These are phyloP conservation scores for Gisinianus flammeolus DNA, from an alignment of 2,888 invertebrate genomes.

Conservation along the genomic window DNA sequence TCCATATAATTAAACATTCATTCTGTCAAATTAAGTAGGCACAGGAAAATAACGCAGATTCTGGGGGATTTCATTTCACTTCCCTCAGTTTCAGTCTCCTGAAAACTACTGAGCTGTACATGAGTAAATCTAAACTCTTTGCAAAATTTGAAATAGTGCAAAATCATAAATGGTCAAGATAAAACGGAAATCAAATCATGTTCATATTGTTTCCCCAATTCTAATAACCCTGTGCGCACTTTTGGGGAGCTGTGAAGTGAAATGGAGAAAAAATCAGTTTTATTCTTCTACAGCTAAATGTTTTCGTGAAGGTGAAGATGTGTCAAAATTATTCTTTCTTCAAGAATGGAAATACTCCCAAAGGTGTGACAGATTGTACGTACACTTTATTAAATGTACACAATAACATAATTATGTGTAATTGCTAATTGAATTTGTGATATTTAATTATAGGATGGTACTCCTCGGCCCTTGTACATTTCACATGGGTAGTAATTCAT, in stretches of 20 bases:
- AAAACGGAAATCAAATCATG: not conserved
- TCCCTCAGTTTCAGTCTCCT: no score
- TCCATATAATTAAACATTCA: no score
- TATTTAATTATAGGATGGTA: constrained; percentile 39
- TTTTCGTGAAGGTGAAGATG: no score
- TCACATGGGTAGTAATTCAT: constrained; percentile 45
- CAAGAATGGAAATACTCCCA: not conserved
- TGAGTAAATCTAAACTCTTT: no score
- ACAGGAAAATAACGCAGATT: no score
- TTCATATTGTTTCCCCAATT: not conserved
- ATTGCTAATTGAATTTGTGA: no score
- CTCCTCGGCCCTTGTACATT: constrained; percentile 46
- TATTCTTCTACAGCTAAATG: not conserved
- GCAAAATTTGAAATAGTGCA: no score
- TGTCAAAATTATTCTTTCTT: not conserved
- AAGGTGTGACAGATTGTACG: not conserved
- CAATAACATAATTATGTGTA: not conserved
- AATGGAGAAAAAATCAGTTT: not conserved
- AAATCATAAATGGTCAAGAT: not conserved
- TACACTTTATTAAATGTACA: not conserved
- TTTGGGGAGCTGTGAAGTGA: not conserved
- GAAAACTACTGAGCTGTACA: no score
- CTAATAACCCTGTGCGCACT: not conserved
- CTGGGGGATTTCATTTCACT: no score
- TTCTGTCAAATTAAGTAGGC: no score